Evolutionary conservation across 1,140 invertebrate species (phyloP).

Genomic region (Drosophila seguyi): DNA sequence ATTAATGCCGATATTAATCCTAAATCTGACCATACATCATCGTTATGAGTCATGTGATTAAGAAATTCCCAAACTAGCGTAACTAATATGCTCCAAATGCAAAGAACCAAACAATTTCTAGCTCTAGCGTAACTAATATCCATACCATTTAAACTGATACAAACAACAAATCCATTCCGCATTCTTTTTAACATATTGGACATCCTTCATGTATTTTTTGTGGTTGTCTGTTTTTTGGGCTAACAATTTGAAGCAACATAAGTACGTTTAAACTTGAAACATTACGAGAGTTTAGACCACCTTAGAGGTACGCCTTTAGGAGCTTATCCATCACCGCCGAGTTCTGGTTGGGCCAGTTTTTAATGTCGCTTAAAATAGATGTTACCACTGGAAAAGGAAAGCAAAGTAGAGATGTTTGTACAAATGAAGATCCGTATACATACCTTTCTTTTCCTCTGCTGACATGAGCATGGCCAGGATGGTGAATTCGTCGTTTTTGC

Average conservation of each 20-base stretch:
- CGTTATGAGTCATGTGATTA: constrained; percentile 29
- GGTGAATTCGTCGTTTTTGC: constrained; percentile 69
- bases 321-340: constrained; percentile 43
- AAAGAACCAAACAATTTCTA: constrained; percentile 11
- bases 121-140: constrained; percentile 28
- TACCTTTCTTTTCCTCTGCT: constrained; percentile 68
- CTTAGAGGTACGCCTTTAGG: constrained; percentile 38
- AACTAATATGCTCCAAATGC: constrained; percentile 17
- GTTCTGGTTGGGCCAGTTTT: constrained; percentile 54
- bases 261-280: constrained; percentile 44
- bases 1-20: background rate
- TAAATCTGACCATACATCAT: constrained; percentile 4
- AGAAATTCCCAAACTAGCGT: constrained; percentile 26
- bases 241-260: constrained; percentile 57
- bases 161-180: constrained; percentile 1
- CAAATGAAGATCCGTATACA: background rate
- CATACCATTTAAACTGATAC: background rate
- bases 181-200: constrained; percentile 19
- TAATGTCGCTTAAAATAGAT: constrained; percentile 53
- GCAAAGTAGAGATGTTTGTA: background rate
- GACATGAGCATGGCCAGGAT: constrained; percentile 79
- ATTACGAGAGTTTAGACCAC: constrained; percentile 16
- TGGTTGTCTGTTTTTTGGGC: constrained; percentile 40
- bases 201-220: constrained; percentile 29
- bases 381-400: constrained; percentile 51